Percentiles rank a stretch among this genome's conserved stretches.
These are phyloP conservation scores for Leucophora obtusa DNA, from an alignment of 2,888 invertebrate species.

Conservation along the genomic window DNA sequence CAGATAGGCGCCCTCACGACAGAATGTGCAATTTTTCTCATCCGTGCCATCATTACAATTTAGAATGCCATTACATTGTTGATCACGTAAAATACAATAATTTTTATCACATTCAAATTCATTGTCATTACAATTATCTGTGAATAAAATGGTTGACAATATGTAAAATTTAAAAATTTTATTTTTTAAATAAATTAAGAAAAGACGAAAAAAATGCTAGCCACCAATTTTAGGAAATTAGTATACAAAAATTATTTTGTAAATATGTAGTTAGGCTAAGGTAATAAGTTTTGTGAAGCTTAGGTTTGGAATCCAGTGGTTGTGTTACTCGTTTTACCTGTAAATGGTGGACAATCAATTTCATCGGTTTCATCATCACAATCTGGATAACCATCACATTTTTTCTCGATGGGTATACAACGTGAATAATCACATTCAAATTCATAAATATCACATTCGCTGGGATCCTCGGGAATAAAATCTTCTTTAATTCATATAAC, in stretches of 20 bases:
- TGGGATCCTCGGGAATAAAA: conserved; percentile 71
- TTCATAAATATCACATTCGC: conserved; percentile 75
- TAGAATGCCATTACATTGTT: conserved; percentile 80
- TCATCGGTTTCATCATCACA: conserved; percentile 84
- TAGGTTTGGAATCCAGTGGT: background rate
- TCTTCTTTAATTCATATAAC: conserved; percentile 59
- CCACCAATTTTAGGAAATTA: background rate
- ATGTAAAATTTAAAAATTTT: conserved; percentile 29
- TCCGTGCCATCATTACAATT: conserved; percentile 81
- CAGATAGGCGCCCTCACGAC: conserved; percentile 77
- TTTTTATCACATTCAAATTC: conserved; percentile 82
- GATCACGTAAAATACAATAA: conserved; percentile 81
- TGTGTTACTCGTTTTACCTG: conserved; percentile 72
- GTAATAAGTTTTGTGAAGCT: too few species aligned
- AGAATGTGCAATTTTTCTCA: conserved; percentile 79
- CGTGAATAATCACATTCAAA: conserved; percentile 77
- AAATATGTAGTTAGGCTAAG: background rate
- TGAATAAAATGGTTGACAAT: conserved; percentile 58
- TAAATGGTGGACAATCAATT: conserved; percentile 76
- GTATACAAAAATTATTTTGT: conserved; percentile 11
- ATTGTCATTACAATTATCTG: conserved; percentile 77
- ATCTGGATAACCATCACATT: conserved; percentile 82
- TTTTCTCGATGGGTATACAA: conserved; percentile 79
- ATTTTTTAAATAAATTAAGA: background rate
- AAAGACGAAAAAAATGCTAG: background rate